A percentile compares a stretch with the other conserved stretches of the same genome.
phyloP scores from a whole-genome alignment of 2,797 vertebrate species.

The Chrysocyon brachyurus region DNA sequence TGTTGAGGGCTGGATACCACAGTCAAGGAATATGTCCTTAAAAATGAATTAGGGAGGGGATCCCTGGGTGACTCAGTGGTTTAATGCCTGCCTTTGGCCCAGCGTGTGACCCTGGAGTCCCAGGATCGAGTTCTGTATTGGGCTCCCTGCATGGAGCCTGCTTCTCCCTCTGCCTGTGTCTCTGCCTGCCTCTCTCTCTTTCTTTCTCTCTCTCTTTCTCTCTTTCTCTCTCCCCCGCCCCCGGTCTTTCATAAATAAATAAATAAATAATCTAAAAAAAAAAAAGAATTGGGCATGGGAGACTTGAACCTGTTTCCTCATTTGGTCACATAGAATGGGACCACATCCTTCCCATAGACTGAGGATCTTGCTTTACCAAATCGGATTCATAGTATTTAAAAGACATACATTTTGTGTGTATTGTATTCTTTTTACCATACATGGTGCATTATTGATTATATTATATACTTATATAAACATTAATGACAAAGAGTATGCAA shows the following conservation, averaged over 20 bases:
- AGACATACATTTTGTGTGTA: not conserved
- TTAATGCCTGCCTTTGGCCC: no score
- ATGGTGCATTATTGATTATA: not conserved
- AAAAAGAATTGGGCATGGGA: not conserved
- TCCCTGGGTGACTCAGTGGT: no score
- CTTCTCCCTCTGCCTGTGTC: no score
- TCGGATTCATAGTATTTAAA: conserved; percentile 37
- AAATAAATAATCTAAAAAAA: not conserved
- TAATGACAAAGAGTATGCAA: not conserved
- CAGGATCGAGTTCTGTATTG: no score
- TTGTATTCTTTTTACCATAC: conserved; percentile 3
- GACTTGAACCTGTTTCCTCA: conserved; percentile 2
- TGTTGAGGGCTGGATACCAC: not conserved
- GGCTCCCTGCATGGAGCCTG: no score
- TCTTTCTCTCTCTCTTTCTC: no score
- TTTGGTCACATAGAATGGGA: not conserved
- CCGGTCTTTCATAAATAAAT: no score
- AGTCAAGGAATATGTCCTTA: not conserved
- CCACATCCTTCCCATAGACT: not conserved
- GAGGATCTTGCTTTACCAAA: not conserved
- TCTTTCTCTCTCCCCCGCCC: no score
- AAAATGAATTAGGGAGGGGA: not conserved
- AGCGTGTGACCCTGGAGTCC: no score
- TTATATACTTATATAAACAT: not conserved
- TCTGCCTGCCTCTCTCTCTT: no score